Base-by-base conservation (phyloP, 2,113 vertebrate genomes). In the Lanius ludovicianus region DNA sequence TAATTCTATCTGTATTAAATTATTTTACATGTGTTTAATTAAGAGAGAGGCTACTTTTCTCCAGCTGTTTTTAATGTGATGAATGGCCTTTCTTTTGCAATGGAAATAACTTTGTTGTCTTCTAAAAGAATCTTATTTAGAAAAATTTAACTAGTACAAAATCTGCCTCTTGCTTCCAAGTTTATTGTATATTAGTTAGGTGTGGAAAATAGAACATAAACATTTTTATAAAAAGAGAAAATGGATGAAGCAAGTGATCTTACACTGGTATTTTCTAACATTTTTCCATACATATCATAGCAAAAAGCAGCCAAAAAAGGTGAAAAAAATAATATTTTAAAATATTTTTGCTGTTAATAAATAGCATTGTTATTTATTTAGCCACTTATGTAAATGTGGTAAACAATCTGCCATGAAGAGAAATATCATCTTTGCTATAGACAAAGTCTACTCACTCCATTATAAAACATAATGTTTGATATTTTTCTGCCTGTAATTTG, bases 21-120 rank as follows among this genome's bases (percentile, higher is more conserved):
- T 47, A 62, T 62, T 92, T 84, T 68, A 56, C 21, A 90, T 92
- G 10, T 65, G 8, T 46, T 93, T 94, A 93, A 91, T 93, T 89
- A 82, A 59, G 47, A 87, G 5, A 78, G 7, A 91, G 8, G n/a
- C 24, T 93, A 23, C 8, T 80, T 80, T 84, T 53, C 18, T 76
- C 3, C 46, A 79, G 30, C 7, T 22, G 23, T 44, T 87, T 93
- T 78, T 75, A 6, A 6, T 39, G 30, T 31, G 21, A 84, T 55
- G 3, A n/a, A 53, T 5, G 0, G 25, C 5, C 14, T 71, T 71
- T 68, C 23, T 82, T 89, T 84, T 73, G 19, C 30, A 50, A 28
- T 65, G 28, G 27, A 81, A 57, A 85, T 84, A 83, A 55, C 16
- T 62, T 80, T 41, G 6, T 27, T 37, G 39, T 76, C 49, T 81